These are phyloP conservation scores for Argyra leucocephala DNA, from an alignment of 2,888 invertebrate species.

Conservation along the genomic window DNA sequence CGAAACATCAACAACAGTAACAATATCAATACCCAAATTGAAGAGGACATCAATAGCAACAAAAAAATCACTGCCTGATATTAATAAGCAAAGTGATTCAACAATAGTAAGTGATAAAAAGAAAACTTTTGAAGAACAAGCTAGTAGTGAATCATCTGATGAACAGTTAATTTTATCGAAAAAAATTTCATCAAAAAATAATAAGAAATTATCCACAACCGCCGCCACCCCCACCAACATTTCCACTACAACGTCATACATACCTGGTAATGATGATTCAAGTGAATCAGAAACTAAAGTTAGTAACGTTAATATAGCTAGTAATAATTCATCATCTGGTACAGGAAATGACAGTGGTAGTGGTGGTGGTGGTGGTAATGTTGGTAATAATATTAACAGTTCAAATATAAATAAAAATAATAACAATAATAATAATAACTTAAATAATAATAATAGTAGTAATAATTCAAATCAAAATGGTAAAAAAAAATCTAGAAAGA, in stretches of 20 bases:
- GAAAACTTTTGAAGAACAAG: constrained; percentile 14
- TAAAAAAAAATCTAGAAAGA: constrained; percentile 43
- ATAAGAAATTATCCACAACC: background rate
- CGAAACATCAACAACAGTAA: constrained; percentile 29
- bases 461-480: constrained; percentile 24
- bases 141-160: background rate
- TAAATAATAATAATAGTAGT: constrained; percentile 10
- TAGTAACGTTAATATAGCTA: constrained; percentile 26
- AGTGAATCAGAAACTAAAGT: background rate
- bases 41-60: constrained; percentile 35
- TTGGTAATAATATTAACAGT: constrained; percentile 14
- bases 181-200: background rate
- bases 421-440: constrained; percentile 12
- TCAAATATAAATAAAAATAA: background rate
- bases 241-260: background rate
- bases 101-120: constrained; percentile 16
- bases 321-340: constrained; percentile 10
- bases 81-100: constrained; percentile 19
- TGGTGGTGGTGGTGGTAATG: constrained; percentile 13
- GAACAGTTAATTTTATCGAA: background rate
- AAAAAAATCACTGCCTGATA: constrained; percentile 36
- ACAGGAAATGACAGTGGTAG: constrained; percentile 14
- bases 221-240: background rate
- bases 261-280: background rate
- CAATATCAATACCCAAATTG: no score